Conservation (phyloP, 1,140 invertebrate species). For the Acromyrmex echinatior region DNA sequence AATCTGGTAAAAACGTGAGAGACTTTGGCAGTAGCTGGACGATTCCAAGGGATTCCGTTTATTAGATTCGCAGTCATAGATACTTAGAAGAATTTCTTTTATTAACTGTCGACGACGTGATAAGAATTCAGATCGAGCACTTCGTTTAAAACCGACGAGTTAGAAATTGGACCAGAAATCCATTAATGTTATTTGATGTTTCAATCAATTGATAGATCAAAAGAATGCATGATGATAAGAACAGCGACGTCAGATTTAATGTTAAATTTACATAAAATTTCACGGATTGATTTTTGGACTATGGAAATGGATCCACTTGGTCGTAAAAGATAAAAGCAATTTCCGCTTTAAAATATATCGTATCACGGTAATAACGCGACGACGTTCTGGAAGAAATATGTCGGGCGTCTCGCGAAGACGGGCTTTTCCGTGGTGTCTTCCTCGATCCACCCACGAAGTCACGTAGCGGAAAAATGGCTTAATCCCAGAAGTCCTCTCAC, state of each 20-base stretch:
- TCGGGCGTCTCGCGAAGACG: slow-evolving; percentile 64
- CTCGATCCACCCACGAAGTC: slow-evolving; percentile 70
- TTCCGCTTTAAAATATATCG: slow-evolving; percentile 68
- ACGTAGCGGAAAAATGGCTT: slow-evolving; percentile 77
- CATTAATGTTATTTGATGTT: slow-evolving; percentile 8
- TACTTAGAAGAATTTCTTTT: slow-evolving; percentile 62
- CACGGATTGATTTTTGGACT: not conserved
- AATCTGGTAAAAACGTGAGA: slow-evolving; percentile 49
- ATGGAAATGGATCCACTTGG: not conserved
- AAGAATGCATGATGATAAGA: not conserved
- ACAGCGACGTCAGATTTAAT: not conserved
- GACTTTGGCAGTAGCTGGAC: slow-evolving; percentile 35
- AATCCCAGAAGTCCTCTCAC: slow-evolving; percentile 76
- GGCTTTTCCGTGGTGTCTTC: slow-evolving; percentile 54
- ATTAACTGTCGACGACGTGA: slow-evolving; percentile 57
- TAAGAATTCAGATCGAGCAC: slow-evolving; percentile 11
- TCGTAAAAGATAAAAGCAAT: slow-evolving; percentile 59
- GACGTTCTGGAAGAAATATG: slow-evolving; percentile 67
- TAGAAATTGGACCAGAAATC: not conserved
- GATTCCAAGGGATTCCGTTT: slow-evolving; percentile 45
- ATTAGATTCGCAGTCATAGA: slow-evolving; percentile 29
- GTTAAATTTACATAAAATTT: slow-evolving; percentile 25
- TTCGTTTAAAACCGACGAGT: slow-evolving; percentile 3
- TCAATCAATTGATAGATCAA: slow-evolving; percentile 1
- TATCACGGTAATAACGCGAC: slow-evolving; percentile 72